phyloP scores from a whole-genome alignment of 2,113 vertebrate genomes.

The Ophthalmolycus amberensis region DNA sequence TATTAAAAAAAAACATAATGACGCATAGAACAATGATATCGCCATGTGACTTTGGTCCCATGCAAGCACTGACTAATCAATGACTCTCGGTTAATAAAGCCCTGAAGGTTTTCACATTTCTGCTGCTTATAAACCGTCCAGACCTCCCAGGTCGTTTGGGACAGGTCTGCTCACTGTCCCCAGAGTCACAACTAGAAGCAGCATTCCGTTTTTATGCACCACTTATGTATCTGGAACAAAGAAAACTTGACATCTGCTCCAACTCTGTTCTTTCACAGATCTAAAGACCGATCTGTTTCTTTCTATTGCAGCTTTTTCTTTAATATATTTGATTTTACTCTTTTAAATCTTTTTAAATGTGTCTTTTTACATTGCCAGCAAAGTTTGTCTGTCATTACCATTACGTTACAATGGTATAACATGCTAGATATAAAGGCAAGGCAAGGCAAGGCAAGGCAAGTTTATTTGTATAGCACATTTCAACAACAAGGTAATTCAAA shows the following conservation, averaged over 20 bases:
- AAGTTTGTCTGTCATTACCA: slow-evolving; percentile 61
- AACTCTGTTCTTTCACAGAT: not conserved
- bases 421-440: slow-evolving; percentile 32
- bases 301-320: not conserved
- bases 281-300: not conserved
- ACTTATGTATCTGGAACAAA: not conserved
- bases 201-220: not conserved
- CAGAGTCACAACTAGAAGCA: not conserved
- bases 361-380: not conserved
- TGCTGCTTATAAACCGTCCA: not conserved
- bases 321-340: not conserved
- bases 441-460: too few species aligned
- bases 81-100: not conserved
- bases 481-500: too few species aligned
- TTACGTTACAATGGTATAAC: slow-evolving; percentile 60
- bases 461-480: too few species aligned
- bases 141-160: not conserved
- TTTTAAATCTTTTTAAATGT: not conserved
- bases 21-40: not conserved
- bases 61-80: not conserved
- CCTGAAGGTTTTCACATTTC: not conserved
- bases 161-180: slow-evolving; percentile 6
- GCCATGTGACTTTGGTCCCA: not conserved
- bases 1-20: too few species aligned
- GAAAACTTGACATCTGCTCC: not conserved